These are phyloP conservation scores for Silurus meridionalis DNA, from an alignment of 2,113 vertebrate species.

Conservation along the genomic window DNA sequence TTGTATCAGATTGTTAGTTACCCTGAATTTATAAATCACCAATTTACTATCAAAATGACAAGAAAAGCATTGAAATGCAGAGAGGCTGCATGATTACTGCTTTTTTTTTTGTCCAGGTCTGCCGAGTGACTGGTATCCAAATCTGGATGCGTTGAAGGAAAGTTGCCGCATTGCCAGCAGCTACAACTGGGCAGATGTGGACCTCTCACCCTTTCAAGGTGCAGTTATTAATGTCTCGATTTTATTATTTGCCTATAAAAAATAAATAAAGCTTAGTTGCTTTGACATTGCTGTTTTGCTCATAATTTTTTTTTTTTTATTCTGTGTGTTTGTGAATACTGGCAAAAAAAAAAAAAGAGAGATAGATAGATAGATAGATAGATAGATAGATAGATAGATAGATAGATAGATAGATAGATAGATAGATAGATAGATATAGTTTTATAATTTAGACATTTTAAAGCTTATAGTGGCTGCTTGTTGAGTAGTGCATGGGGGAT, in stretches of 20 bases:
- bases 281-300: background rate
- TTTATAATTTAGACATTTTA: no score
- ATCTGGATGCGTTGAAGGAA: slow-evolving; percentile 90
- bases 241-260: background rate
- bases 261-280: background rate
- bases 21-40: background rate
- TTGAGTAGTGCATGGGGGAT: no score
- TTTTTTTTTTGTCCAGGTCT: slow-evolving; percentile 65
- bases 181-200: slow-evolving; percentile 92
- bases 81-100: background rate
- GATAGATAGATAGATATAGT: no score
- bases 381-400: no score
- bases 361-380: no score
- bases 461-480: no score
- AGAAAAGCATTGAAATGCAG: background rate
- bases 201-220: slow-evolving; percentile 93
- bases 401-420: no score
- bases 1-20: background rate
- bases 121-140: slow-evolving; percentile 85
- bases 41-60: background rate
- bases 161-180: slow-evolving; percentile 92
- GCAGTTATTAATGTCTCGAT: background rate
- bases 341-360: no score
- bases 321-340: background rate
- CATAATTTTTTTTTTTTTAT: background rate